Base-by-base conservation (phyloP, 2,797 vertebrate genomes). In the Scarus forsteni region DNA sequence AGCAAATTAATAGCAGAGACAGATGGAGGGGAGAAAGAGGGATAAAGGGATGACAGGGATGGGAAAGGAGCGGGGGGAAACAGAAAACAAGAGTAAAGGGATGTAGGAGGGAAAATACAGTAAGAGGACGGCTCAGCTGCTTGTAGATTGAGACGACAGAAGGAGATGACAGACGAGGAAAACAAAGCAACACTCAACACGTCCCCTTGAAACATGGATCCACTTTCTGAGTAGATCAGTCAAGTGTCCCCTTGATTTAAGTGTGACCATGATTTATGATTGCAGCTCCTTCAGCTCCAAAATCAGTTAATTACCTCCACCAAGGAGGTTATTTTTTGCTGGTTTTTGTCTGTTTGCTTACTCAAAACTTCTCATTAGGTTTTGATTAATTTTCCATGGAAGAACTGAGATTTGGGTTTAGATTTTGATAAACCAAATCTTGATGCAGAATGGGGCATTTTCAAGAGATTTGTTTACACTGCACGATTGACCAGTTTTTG, bases 21-120 rank as follows among this genome's bases (percentile, higher is more conserved):
- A 69, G 78, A 85, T 76, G 76, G 63, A 64, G 58, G 62, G 19
- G 35, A 68, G 50, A 61, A 54, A 55, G 52, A 61, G 39, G 18
- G 59, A 70, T 73, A 43, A 63, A 44, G 53, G 35, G 50, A 62
- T 52, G 45, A 61, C 9, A 42, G 36, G 49, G 44, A 15, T 8
- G 42, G 35, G 16, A 27, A 71, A 60, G 10, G 34, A 66, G 34
- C 7, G 52, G 46, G 35, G 6, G 18, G 7, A 38, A 39, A 50
- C 14, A 15, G 16, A 60, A 42, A 73, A 49, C 44, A 53, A 15
- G n/a, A 10, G 48, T 6, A 57, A 50, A 56, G 34, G 10, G 38
- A 52, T 8, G 18, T 3, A 7, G 10, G 34, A 45, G 15, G 6
- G 16, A 71, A 44, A 55, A 43, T 34, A 50, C 8, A 42, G 61